A percentile compares a stretch with the other conserved stretches of the same genome.
phyloP scores from a whole-genome alignment of 2,888 invertebrate genomes.

The Athrips mouffetella region DNA sequence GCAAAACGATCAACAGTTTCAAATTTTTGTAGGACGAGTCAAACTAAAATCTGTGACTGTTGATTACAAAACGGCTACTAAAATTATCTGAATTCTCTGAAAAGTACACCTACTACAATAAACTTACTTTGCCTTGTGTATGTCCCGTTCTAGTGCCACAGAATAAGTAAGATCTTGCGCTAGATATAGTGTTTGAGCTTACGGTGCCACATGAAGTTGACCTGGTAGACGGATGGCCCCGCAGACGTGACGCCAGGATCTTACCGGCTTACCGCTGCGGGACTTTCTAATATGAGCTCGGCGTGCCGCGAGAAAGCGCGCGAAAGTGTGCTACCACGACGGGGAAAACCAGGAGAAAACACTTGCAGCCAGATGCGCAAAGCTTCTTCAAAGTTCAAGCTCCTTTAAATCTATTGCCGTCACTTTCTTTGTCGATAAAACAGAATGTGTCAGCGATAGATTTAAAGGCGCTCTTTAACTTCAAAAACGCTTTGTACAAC shows the following conservation, averaged over 20 bases:
- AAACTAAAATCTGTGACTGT: too few relatives aligned
- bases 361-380: conserved; percentile 21
- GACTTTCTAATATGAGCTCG: conserved; percentile 62
- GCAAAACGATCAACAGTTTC: too few relatives aligned
- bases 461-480: too few relatives aligned
- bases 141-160: not conserved
- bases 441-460: too few relatives aligned
- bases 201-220: not conserved
- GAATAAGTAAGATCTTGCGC: conserved; percentile 20
- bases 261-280: conserved; percentile 27
- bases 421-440: too few relatives aligned
- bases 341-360: conserved; percentile 48
- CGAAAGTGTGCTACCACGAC: conserved; percentile 54
- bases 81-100: too few relatives aligned
- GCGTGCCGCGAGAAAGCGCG: conserved; percentile 60
- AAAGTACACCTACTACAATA: not conserved
- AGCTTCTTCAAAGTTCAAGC: conserved; percentile 18
- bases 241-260: conserved; percentile 30
- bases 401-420: too few relatives aligned
- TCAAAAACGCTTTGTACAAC: conserved; percentile 4
- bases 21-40: too few relatives aligned
- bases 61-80: too few relatives aligned
- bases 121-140: too few relatives aligned
- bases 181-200: conserved; percentile 31
- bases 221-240: not conserved